A percentile compares a stretch with the other conserved stretches of the same genome.
Conservation (phyloP, 1,140 invertebrate species). For the Rhagoletis pomonella region DNA sequence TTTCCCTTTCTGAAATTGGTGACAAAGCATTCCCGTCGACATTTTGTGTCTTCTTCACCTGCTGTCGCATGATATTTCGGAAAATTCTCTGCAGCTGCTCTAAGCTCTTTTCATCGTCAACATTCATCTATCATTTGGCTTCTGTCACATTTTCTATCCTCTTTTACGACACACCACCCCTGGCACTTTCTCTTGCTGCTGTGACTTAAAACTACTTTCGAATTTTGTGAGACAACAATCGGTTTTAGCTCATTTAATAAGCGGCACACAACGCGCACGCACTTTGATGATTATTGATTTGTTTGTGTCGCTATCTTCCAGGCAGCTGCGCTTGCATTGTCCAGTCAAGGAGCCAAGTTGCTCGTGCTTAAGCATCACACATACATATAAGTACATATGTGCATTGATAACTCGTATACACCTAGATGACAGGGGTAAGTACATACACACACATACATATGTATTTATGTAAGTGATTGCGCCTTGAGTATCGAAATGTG, state of each 20-base stretch:
- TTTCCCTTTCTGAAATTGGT: neutral
- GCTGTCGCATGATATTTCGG: neutral
- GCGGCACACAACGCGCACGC: neutral
- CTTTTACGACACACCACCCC: neutral
- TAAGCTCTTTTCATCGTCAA: neutral
- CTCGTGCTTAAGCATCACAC: neutral
- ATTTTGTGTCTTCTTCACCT: neutral
- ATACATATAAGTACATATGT: too few relatives aligned
- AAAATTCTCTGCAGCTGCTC: neutral
- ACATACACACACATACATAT: neutral
- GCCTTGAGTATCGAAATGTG: neutral
- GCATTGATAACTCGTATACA: too few relatives aligned
- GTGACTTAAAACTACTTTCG: neutral
- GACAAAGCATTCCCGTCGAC: neutral
- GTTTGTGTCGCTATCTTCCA: neutral
- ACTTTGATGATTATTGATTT: conserved; percentile 37
- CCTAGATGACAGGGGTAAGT: too few relatives aligned
- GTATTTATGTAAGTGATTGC: too few relatives aligned
- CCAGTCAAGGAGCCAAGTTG: conserved; percentile 7
- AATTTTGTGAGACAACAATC: neutral
- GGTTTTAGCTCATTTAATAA: conserved; percentile 37
- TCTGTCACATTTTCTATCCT: neutral
- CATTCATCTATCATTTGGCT: neutral
- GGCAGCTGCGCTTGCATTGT: neutral
- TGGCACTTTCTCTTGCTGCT: too few relatives aligned